Base-by-base conservation (phyloP, 1,140 invertebrate species). In the Zaprionus camerounensis region DNA sequence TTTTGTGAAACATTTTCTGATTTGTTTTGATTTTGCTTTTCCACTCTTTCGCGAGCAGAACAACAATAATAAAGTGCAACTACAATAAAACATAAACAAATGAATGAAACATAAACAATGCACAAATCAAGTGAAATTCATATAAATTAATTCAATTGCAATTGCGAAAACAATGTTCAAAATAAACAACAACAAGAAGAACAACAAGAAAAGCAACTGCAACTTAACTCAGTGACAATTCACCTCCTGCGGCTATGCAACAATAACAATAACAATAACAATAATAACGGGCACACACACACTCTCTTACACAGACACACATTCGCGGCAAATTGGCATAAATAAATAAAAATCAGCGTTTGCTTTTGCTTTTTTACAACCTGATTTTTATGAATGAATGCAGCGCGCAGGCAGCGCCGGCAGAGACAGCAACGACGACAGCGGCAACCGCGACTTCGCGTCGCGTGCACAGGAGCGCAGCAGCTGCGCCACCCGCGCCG, bases 341-440 rank as follows among this genome's bases (percentile, higher is more conserved):
- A 87, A 87, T 84, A 90, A 85, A 81, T 84, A 85, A 88, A 83
- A 84, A 77, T 80, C 80, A 53, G 67, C 56, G 75, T 46, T 75
- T 75, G 76, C 56, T 72, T 80, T 79, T 58, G 67, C 64, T 75
- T 87, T 87, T 90, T 90, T 90, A 91, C 85, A 90, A 90, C 86
- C 86, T 73, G 85, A 90, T 90, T 90, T 90, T 90, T 90, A 90
- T 90, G 85, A 90, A 90, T 90, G 85, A 90, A 90, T 85, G 85
- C 85, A 90, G 71, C 73, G 53, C 68, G 51, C 68, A 68, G 46
- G 55, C 57, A 56, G 53, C 76, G 75, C 36, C 72, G 51, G 46
- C 58, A 44, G 34, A 44, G 44, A 38, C 66, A 38, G 31, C 56
- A 44, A 17, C 70, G 36, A 11, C 55, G 46, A 41, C 65, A 56